Conservation (phyloP, 2,888 invertebrate genomes). For the Drosophila yooni region DNA sequence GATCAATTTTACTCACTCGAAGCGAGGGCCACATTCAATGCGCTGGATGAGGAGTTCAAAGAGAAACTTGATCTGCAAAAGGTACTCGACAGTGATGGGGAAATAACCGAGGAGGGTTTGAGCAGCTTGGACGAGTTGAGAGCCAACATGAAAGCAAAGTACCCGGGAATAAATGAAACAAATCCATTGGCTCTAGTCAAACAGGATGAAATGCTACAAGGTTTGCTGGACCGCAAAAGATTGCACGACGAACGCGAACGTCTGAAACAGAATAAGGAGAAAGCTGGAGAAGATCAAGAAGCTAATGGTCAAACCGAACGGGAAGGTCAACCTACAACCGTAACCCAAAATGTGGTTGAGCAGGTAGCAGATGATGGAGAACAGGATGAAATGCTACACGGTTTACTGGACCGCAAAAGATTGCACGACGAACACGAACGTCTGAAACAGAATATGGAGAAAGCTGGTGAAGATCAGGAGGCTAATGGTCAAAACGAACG, state of each 20-base stretch:
- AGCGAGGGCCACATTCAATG: conserved; percentile 50
- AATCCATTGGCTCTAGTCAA: conserved; percentile 13
- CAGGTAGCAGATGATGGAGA: not conserved
- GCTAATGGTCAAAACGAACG: not conserved
- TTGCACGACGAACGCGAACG: no score
- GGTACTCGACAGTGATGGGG: conserved; percentile 54
- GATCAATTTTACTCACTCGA: conserved; percentile 71
- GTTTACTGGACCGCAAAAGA: no score
- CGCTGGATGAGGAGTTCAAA: conserved; percentile 73
- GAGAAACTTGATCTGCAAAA: conserved; percentile 71
- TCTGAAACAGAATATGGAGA: not conserved
- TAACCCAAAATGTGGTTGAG: not conserved
- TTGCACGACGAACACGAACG: no score
- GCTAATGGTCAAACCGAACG: not conserved
- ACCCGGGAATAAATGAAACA: not conserved
- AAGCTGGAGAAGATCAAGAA: not conserved
- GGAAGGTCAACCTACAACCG: not conserved
- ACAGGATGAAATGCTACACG: not conserved
- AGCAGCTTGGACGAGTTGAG: conserved; percentile 73
- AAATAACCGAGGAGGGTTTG: conserved; percentile 68
- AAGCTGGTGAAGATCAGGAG: not conserved
- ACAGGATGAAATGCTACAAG: conserved; percentile 27
- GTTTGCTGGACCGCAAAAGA: no score
- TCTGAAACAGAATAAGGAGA: not conserved
- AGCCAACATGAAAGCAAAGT: conserved; percentile 46